A percentile compares a stretch with the other conserved stretches of the same genome.
Evolutionary conservation across 2,113 vertebrate species (phyloP).

Genomic region (human): DNA sequence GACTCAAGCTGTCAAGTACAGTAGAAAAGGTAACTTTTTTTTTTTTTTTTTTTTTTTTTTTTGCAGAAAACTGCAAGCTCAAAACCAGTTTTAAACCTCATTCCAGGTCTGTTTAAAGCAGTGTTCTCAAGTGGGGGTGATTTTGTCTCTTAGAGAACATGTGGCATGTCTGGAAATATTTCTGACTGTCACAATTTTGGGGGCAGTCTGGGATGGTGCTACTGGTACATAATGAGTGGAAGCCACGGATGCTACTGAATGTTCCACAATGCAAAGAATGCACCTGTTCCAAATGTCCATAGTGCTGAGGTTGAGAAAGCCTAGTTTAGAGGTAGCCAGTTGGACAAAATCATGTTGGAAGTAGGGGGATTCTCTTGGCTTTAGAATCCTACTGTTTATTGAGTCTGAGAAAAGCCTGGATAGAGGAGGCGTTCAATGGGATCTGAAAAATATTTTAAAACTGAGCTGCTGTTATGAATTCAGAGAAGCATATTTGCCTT

Average conservation of each 20-base stretch:
- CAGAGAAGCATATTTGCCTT: slow-evolving; percentile 38
- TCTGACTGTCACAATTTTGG: not conserved
- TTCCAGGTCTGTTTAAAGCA: not conserved
- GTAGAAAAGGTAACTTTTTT: not conserved
- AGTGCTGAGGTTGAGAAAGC: not conserved
- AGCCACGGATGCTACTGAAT: not conserved
- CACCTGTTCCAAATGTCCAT: not conserved
- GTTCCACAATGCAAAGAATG: not conserved
- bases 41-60: too few species aligned
- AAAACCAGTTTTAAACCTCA: not conserved
- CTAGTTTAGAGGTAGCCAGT: not conserved
- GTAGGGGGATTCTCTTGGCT: not conserved
- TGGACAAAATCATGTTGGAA: not conserved
- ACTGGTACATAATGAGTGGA: not conserved
- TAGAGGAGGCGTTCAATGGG: not conserved
- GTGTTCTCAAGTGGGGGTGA: not conserved
- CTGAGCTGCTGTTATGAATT: slow-evolving; percentile 36
- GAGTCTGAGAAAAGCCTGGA: slow-evolving; percentile 15
- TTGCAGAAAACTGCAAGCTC: not conserved
- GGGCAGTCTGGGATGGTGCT: accelerated
- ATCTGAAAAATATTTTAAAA: slow-evolving; percentile 43
- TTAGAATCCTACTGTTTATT: not conserved
- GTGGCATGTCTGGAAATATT: not conserved
- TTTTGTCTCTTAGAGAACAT: not conserved
- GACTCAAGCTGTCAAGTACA: not conserved